Conservation (phyloP, 2,797 vertebrate genomes). For the Eulemur rubriventer region DNA sequence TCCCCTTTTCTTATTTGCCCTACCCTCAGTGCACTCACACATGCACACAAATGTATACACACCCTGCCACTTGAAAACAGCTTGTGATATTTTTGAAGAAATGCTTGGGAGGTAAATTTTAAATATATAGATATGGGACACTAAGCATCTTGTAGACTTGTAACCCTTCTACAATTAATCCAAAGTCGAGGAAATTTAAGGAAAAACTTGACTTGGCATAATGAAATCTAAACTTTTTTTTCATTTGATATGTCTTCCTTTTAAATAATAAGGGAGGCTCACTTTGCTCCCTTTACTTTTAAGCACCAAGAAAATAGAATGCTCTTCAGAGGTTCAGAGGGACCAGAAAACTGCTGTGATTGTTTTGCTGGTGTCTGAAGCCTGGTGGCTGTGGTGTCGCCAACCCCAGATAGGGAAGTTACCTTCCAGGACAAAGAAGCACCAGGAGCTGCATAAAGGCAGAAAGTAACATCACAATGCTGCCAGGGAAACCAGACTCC, state of each 20-base stretch:
- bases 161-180: background rate
- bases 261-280: constrained; percentile 3
- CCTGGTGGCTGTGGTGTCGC: background rate
- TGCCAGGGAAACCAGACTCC: background rate
- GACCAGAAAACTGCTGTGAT: background rate
- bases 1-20: background rate
- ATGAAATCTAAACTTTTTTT: background rate
- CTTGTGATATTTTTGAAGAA: background rate
- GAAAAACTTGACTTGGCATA: background rate
- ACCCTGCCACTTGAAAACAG: background rate
- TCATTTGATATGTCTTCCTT: background rate
- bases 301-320: background rate
- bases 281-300: background rate
- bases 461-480: background rate
- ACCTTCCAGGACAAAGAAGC: background rate
- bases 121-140: background rate
- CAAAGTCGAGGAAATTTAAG: background rate
- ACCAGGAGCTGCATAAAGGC: too few species aligned
- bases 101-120: background rate
- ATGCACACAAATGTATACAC: accelerated
- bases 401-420: background rate
- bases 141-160: background rate
- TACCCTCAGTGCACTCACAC: background rate
- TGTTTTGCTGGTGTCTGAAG: background rate
- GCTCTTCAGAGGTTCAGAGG: background rate